These are phyloP conservation scores for Napeogenes inachia DNA, from an alignment of 2,888 invertebrate genomes.

Conservation along the genomic window DNA sequence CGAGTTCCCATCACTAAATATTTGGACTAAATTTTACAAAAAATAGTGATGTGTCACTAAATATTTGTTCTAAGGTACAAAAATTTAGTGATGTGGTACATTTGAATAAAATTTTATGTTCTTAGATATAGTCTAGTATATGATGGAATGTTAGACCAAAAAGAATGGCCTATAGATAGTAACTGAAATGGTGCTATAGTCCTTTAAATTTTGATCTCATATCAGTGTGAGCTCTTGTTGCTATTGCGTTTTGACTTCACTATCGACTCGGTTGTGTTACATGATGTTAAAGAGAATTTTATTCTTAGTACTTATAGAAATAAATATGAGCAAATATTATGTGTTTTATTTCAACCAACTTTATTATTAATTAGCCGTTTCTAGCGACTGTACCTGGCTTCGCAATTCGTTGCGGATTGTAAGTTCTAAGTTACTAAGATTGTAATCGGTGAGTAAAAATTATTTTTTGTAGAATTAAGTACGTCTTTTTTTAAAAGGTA, in stretches of 20 bases:
- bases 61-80: neutral
- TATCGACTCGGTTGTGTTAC: conserved; percentile 69
- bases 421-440: no score
- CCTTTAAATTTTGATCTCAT: conserved; percentile 72
- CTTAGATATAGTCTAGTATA: conserved; percentile 17
- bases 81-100: no score
- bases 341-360: conserved; percentile 30
- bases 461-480: no score
- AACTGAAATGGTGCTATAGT: conserved; percentile 76
- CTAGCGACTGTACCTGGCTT: no score
- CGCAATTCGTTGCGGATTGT: no score
- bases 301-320: conserved; percentile 73
- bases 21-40: no score
- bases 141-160: conserved; percentile 60
- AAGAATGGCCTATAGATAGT: conserved; percentile 71
- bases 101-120: neutral
- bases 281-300: conserved; percentile 61
- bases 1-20: neutral
- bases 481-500: no score
- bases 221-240: conserved; percentile 45
- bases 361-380: no score
- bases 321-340: conserved; percentile 55
- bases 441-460: no score
- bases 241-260: conserved; percentile 51
- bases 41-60: no score